These are phyloP conservation scores for Ophonus ardosiacus DNA, from an alignment of 2,888 invertebrate genomes.

Conservation along the genomic window DNA sequence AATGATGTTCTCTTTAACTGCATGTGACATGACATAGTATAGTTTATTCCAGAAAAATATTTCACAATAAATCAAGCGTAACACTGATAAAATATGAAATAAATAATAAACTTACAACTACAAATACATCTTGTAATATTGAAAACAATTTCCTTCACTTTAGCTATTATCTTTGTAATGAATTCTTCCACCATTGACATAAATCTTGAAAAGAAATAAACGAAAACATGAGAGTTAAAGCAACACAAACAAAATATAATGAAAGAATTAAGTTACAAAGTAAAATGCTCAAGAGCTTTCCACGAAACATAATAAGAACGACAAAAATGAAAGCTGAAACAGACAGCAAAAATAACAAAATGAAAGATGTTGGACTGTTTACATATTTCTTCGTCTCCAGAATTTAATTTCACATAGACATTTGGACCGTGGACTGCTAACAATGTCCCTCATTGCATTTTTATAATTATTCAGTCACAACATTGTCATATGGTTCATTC, in stretches of 20 bases:
- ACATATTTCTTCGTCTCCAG: neutral
- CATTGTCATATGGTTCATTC: neutral
- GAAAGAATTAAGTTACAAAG: conserved; percentile 28
- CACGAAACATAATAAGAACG: conserved; percentile 19
- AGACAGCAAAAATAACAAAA: conserved; percentile 22
- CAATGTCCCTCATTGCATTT: neutral
- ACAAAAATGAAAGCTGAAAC: conserved; percentile 13
- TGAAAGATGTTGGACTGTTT: neutral
- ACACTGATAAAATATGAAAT: neutral
- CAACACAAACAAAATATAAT: conserved; percentile 19
- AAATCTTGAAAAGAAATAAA: conserved; percentile 10
- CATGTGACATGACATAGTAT: too few relatives aligned
- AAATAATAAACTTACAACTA: neutral
- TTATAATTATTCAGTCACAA: neutral
- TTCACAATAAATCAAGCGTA: neutral
- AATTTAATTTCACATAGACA: neutral
- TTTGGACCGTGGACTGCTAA: neutral
- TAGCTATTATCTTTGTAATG: neutral
- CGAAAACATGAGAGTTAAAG: neutral
- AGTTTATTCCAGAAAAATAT: neutral
- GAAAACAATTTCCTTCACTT: neutral
- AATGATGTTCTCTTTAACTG: too few relatives aligned
- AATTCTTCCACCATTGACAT: neutral
- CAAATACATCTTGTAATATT: neutral
- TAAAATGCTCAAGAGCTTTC: conserved; percentile 33